phyloP scores from a whole-genome alignment of 2,113 vertebrate species.

The Syngnathus floridae region DNA sequence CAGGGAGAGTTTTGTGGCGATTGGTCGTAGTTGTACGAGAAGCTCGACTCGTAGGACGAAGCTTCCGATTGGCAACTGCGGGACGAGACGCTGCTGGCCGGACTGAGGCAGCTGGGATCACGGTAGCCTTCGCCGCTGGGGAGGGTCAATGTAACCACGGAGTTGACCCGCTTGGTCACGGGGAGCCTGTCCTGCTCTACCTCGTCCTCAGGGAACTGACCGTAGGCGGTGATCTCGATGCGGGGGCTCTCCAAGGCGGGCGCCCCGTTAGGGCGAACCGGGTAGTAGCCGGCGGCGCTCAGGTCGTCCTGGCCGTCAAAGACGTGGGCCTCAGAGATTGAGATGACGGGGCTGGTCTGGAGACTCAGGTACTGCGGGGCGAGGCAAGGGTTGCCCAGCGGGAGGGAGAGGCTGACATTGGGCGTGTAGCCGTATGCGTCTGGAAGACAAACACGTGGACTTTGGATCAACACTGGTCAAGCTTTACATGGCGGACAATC shows the following conservation, averaged over 20 bases:
- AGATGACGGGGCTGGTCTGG: conserved; percentile 78
- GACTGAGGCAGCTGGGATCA: conserved; percentile 91
- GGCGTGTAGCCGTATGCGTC: conserved; percentile 85
- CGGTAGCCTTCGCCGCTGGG: conserved; percentile 85
- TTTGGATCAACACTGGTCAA: no score
- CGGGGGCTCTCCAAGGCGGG: conserved; percentile 89
- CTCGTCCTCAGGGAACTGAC: conserved; percentile 82
- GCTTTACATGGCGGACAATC: no score
- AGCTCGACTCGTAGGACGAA: conserved; percentile 90
- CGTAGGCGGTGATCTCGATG: conserved; percentile 94
- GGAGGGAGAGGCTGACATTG: conserved; percentile 75
- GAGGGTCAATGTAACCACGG: conserved; percentile 85
- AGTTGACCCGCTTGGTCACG: conserved; percentile 72
- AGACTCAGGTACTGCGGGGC: conserved; percentile 82
- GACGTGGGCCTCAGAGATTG: conserved; percentile 75
- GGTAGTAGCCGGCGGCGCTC: conserved; percentile 70
- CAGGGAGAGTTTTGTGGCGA: conserved; percentile 94
- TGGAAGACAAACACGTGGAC: conserved; percentile 61
- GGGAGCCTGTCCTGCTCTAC: conserved; percentile 76
- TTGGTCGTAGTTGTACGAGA: conserved; percentile 84
- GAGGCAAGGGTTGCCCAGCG: conserved; percentile 78
- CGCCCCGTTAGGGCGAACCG: conserved; percentile 78
- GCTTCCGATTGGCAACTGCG: conserved; percentile 95
- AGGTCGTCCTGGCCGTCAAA: conserved; percentile 75
- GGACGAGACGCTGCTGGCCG: conserved; percentile 92